Percentiles rank a stretch among this genome's conserved stretches.
Evolutionary conservation across 2,113 vertebrate species (phyloP).

Genomic region (Sturnus vulgaris): DNA sequence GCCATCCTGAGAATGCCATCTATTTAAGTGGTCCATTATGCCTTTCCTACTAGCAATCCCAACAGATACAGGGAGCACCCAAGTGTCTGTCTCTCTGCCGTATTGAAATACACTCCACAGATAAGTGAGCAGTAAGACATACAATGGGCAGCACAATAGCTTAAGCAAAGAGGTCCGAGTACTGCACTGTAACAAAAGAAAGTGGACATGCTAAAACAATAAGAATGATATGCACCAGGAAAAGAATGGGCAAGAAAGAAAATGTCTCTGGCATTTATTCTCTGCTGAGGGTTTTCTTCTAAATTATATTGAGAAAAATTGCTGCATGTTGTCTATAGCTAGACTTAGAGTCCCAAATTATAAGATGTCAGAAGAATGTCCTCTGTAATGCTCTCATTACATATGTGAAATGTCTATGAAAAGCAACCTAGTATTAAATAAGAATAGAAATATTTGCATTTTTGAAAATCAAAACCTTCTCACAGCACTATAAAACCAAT

Average conservation of each 20-base stretch:
- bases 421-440: not conserved
- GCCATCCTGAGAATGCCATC: not conserved
- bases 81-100: not conserved
- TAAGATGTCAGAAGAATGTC: not conserved
- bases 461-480: not conserved
- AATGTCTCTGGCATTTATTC: not conserved
- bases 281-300: not conserved
- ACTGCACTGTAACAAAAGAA: not conserved
- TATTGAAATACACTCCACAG: not conserved
- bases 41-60: not conserved
- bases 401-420: not conserved
- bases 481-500: not conserved
- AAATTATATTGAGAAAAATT: not conserved
- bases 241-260: not conserved
- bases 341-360: not conserved
- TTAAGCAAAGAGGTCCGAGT: not conserved
- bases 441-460: not conserved
- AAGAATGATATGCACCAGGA: not conserved
- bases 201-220: not conserved
- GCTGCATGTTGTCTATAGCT: not conserved
- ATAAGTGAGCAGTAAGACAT: not conserved
- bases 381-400: not conserved
- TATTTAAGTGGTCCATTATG: not conserved
- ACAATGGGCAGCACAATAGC: not conserved
- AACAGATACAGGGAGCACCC: not conserved